Base-by-base conservation (phyloP, 1,140 invertebrate species). In the Myzus persicae region DNA sequence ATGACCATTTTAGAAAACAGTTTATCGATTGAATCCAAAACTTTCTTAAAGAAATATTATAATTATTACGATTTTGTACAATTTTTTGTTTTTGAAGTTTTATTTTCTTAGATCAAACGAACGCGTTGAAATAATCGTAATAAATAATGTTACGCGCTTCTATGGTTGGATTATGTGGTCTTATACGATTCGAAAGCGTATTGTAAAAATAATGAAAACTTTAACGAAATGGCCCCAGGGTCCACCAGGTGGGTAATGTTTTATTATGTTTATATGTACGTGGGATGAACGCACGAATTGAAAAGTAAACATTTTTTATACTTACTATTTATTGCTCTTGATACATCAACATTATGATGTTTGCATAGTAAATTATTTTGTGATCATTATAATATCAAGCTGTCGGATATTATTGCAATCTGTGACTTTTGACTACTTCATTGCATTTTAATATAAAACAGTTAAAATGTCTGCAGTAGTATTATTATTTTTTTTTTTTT, bases 231-330 rank as follows among this genome's bases (percentile, higher is more conserved):
- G 3, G 84, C 84, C 40, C 4, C n/a, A 85, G 26, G 82, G 40
- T 44, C 22, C 24, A 44, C 26, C 42, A 14, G 26, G 9, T 44
- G 26, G 84, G 14, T 42, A 26, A 31, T n/a, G 84, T 40, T 85
- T 44, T 44, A 44, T 44, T 85, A 44, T 85, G 26, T 85, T 85
- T 85, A 31, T 44, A 40, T 24, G 14, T 44, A 24, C 42, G 84
- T 85, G 38, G 84, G 84, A 46, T 44, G 42, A 85, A 85, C 84
- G 42, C 84, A 85, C 84, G 31, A 44, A 85, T 31, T n/a, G 42
- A 2, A 44, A 85, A 85, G 31, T 44, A 85, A 44, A 24, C 11
- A n/a, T 18, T 31, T 85, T 5, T 44, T n/a, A 31, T 44, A 18
- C n/a, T n/a, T 9, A 6, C 5, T 42, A 42, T 42, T 85, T 85